Conservation (phyloP, 2,113 vertebrate species). For the Clupea harengus region DNA sequence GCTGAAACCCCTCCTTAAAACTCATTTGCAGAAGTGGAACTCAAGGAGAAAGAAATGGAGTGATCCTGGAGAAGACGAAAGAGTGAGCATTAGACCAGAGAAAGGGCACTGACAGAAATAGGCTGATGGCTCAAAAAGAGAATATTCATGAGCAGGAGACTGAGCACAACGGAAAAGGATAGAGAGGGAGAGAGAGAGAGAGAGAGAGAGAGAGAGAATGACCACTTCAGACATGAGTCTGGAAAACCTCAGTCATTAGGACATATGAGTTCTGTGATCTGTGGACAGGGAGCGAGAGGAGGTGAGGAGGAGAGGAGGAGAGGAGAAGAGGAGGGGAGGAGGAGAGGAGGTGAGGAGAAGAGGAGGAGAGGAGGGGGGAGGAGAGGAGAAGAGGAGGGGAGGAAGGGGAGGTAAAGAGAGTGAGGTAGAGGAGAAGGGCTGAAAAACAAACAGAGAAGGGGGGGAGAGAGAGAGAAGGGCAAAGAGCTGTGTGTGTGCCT, state of each 20-base stretch:
- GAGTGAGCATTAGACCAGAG: background rate
- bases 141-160: background rate
- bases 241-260: conserved; percentile 9
- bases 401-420: background rate
- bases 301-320: background rate
- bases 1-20: background rate
- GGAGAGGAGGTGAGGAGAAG: no score
- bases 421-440: background rate
- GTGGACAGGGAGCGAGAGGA: background rate
- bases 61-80: background rate
- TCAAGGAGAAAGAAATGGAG: background rate
- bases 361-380: background rate
- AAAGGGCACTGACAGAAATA: background rate
- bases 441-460: background rate
- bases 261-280: background rate
- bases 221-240: background rate
- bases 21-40: background rate
- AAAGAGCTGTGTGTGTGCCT: background rate
- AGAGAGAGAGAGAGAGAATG: background rate
- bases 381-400: background rate
- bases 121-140: background rate
- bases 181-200: background rate
- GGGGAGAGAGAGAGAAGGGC: background rate
- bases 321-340: background rate
- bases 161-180: background rate